Base-by-base conservation (phyloP, 2,888 invertebrate species). In the Sesia bembeciformis region DNA sequence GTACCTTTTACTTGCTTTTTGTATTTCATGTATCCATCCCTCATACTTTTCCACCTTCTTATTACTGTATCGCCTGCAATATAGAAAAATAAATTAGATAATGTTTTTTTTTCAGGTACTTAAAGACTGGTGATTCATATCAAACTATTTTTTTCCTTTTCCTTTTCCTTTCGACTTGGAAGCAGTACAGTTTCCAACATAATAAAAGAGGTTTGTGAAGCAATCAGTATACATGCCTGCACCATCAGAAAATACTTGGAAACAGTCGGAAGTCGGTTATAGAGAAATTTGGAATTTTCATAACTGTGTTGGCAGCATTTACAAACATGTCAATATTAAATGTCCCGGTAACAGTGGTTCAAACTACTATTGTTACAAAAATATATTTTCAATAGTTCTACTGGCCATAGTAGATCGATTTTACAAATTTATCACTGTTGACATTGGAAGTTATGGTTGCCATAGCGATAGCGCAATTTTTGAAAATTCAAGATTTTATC, bases 291-390 rank as follows among this genome's bases (percentile, higher is more conserved):
- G 57, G 59, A 53, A 58, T 41, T 62, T 59, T 52, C 59, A 59
- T 8, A 60, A 62, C 51, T 60, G 59, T 43, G 5, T 62, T 4
- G 59, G 60, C 49, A 53, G 53, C 40, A 56, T 60, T 23, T 60
- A 62, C 23, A 62, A n/a, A n/a, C n/a, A n/a, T n/a, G n/a, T n/a
- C n/a, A n/a, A n/a, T n/a, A n/a, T n/a, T n/a, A n/a, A n/a, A 62
- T 49, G 56, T 38, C 59, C 54, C 5, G 39, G 23, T n/a, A 55
- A 52, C 40, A 56, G 54, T 40, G 59, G 57, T 51, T 53, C 56
- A 41, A 40, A 41, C 40, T 59, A 54, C 38, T 59, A 46, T 41
- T 51, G 52, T 40, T 57, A 58, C 39, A 57, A 56, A 49, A 53
- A 52, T 51, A 53, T 39, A 42, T 40, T 51, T 51, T 54, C 51